Conservation (phyloP, 2,113 vertebrate species). For the Pandion haliaetus region DNA sequence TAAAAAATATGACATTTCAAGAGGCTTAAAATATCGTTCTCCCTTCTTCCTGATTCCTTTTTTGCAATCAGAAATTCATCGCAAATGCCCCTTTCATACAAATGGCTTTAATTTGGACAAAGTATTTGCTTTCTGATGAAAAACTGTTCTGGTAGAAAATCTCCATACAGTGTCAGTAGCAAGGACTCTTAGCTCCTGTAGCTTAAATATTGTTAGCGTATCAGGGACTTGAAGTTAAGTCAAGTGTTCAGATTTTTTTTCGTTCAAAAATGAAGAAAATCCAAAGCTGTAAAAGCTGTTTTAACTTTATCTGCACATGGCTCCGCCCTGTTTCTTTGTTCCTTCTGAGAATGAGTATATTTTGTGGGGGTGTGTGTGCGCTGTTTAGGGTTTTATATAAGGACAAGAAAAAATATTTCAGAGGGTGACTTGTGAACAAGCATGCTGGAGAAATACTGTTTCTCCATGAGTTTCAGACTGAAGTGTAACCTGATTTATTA, state of each 20-base stretch:
- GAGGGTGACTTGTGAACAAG: background rate
- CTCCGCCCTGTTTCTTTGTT: background rate
- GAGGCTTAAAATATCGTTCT: background rate
- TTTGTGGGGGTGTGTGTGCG: background rate
- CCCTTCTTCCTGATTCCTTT: background rate
- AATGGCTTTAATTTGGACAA: background rate
- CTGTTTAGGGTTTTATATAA: background rate
- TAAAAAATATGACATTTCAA: background rate
- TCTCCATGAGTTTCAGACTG: background rate
- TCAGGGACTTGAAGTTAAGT: background rate
- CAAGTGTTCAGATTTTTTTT: background rate
- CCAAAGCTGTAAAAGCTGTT: background rate
- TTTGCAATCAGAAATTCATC: background rate
- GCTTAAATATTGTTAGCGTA: background rate
- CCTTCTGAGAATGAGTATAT: background rate
- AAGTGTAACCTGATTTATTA: slow-evolving; percentile 36
- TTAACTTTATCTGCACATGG: background rate
- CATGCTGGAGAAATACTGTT: background rate
- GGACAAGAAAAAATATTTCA: background rate
- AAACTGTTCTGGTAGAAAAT: background rate
- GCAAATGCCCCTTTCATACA: background rate
- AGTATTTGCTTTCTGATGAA: background rate
- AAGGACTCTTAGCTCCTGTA: background rate
- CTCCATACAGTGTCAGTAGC: background rate
- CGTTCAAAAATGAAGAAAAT: background rate